Base-by-base conservation (phyloP, 2,888 invertebrate genomes). In the Ditylenchus weischeri region DNA sequence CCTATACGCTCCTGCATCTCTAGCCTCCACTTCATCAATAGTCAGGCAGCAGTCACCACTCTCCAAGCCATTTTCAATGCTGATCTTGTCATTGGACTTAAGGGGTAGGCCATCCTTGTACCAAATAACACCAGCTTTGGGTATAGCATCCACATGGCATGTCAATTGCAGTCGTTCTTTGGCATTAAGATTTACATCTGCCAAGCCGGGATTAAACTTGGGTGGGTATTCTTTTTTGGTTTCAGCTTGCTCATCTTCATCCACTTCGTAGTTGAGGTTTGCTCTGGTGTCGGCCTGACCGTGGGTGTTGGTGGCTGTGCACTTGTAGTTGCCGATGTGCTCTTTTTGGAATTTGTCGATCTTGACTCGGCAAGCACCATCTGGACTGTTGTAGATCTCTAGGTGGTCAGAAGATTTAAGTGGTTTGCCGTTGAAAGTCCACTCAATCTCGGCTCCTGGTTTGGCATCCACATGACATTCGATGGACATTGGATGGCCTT, bases 1-100 rank as follows among this genome's bases (percentile, higher is more conserved):
- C 13, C 81, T 69, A 50, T 80, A 80, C 0, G 79, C 81, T 62
- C 80, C 80, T 47, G 72, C 73, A 64, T 80, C 80, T 11, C 65
- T 47, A 38, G 72, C 77, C 36, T 57, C 65, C 15, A 65, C 72
- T 29, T 72, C 75, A n/a, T 65, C 66, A 69, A 89, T 85, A 78
- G 88, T 87, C 68, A 89, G 84, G 87, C 87, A 87, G 65, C 88
- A 87, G 0, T 87, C 87, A 47, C 87, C 86, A 85, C 88, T 87
- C 71, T 79, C 79, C 49, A 63, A 59, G 57, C 74, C 71, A 64
- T 75, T 77, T 49, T 76, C 74, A 29, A 76, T 63, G 0, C 69
- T 48, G 57, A 75, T 70, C 61, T 75, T 64, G 2, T 73, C 74
- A 54, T 74, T 75, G n/a, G 70, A 59, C 48, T 69, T 67, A 29